A percentile compares a stretch with the other conserved stretches of the same genome.
Evolutionary conservation across 2,888 invertebrate species (phyloP).

Genomic region (Drosophila dives): DNA sequence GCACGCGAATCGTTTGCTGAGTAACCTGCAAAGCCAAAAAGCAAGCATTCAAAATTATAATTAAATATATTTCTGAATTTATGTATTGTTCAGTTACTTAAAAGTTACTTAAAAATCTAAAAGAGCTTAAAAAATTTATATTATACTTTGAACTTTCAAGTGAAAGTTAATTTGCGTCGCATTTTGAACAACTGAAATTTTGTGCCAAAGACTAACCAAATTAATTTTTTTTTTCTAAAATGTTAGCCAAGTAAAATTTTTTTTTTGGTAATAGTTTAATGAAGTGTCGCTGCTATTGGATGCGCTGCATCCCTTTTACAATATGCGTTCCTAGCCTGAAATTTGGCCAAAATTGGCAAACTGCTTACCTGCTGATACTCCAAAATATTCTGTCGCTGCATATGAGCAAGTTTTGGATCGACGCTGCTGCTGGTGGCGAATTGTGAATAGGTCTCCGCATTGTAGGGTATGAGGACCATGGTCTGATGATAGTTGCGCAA

Average conservation of each 20-base stretch:
- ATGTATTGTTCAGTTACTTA: not conserved
- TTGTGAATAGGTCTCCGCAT: conserved; percentile 85
- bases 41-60: not conserved
- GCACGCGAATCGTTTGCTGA: conserved; percentile 86
- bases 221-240: not conserved
- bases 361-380: conserved; percentile 85
- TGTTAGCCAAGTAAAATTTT: not conserved
- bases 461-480: conserved; percentile 89
- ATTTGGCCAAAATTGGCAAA: not conserved
- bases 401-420: conserved; percentile 82
- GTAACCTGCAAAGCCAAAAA: conserved; percentile 78
- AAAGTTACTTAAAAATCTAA: not conserved
- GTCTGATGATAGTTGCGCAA: conserved; percentile 89
- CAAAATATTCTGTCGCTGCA: conserved; percentile 84
- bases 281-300: not conserved
- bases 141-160: not conserved
- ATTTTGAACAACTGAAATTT: not conserved
- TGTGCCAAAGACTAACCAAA: not conserved
- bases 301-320: not conserved
- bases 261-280: not conserved
- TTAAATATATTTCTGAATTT: not conserved
- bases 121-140: not conserved
- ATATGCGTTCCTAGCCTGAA: not conserved
- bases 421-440: conserved; percentile 82
- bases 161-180: not conserved